Conservation (phyloP, 2,888 invertebrate species). For the Rhagium mordax region DNA sequence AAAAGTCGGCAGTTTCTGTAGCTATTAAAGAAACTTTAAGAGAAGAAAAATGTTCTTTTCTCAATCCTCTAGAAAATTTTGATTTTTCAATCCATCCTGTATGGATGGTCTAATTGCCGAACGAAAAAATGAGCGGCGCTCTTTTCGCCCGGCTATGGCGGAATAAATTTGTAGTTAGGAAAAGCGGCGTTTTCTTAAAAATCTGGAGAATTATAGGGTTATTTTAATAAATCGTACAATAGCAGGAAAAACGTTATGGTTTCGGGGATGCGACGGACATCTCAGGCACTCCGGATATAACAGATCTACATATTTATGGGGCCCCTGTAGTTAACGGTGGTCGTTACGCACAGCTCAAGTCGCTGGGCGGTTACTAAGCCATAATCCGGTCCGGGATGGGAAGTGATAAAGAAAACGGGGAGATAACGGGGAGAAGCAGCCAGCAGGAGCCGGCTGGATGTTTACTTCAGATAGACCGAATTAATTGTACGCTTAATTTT, state of each 20-base stretch:
- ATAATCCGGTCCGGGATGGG: conserved; percentile 35
- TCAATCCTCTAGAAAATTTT: no score
- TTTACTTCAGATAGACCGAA: conserved; percentile 57
- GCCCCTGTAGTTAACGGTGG: conserved; percentile 37
- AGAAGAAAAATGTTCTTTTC: no score
- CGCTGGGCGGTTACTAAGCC: conserved; percentile 38
- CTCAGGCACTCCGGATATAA: conserved; percentile 29
- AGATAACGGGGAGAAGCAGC: conserved; percentile 52
- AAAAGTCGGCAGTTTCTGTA: no score
- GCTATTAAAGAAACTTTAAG: no score
- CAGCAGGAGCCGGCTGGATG: conserved; percentile 47
- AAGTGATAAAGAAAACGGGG: conserved; percentile 36
- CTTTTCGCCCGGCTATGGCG: not conserved
- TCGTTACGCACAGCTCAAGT: conserved; percentile 37
- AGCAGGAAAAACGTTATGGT: conserved; percentile 15
- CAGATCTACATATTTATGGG: conserved; percentile 39
- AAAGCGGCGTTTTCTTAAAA: not conserved
- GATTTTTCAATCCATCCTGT: no score
- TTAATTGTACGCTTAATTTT: conserved; percentile 62
- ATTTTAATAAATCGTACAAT: conserved; percentile 30
- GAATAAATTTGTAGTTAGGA: not conserved
- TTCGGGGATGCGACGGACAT: conserved; percentile 21
- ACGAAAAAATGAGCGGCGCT: not conserved
- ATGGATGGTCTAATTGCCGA: not conserved
- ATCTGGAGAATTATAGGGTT: not conserved